These are phyloP conservation scores for Aplysia californica DNA, from an alignment of 1,140 invertebrate species.

Conservation along the genomic window DNA sequence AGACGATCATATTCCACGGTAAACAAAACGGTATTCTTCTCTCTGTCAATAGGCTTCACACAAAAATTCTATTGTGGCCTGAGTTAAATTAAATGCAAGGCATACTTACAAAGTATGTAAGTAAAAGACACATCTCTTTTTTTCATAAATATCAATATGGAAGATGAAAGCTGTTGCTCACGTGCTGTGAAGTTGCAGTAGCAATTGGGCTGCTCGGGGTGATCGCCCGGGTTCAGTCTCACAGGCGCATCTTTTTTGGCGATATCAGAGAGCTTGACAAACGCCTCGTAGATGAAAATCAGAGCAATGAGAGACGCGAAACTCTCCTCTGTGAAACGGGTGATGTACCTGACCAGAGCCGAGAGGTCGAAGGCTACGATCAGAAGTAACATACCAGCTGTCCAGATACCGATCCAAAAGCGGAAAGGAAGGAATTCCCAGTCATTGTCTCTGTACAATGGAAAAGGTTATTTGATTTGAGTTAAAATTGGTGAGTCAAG, in stretches of 20 bases:
- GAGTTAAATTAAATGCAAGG: no score
- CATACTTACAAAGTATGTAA: no score
- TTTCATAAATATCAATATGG: no score
- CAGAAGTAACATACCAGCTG: conserved; percentile 86
- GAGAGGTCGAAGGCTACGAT: conserved; percentile 96
- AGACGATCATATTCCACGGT: no score
- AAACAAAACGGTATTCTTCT: no score
- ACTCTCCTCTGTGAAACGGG: conserved; percentile 98
- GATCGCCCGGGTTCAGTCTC: conserved; percentile 22
- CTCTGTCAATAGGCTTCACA: no score
- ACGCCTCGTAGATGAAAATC: conserved; percentile 98
- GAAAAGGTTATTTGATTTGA: no score
- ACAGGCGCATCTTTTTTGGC: conserved; percentile 26
- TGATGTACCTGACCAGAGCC: conserved; percentile 97
- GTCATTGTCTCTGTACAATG: conserved; percentile 72
- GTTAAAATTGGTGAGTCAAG: no score
- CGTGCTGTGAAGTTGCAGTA: conserved; percentile 11
- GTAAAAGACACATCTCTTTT: no score
- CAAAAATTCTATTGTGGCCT: no score
- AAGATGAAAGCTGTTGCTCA: no score
- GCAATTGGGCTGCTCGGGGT: background rate
- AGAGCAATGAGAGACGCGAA: conserved; percentile 98
- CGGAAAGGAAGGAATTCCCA: conserved; percentile 96
- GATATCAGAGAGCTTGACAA: conserved; percentile 69
- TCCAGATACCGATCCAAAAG: conserved; percentile 95